A percentile compares a stretch with the other conserved stretches of the same genome.
These are phyloP conservation scores for Girardinus metallicus DNA, from an alignment of 2,797 vertebrate genomes.

Conservation along the genomic window DNA sequence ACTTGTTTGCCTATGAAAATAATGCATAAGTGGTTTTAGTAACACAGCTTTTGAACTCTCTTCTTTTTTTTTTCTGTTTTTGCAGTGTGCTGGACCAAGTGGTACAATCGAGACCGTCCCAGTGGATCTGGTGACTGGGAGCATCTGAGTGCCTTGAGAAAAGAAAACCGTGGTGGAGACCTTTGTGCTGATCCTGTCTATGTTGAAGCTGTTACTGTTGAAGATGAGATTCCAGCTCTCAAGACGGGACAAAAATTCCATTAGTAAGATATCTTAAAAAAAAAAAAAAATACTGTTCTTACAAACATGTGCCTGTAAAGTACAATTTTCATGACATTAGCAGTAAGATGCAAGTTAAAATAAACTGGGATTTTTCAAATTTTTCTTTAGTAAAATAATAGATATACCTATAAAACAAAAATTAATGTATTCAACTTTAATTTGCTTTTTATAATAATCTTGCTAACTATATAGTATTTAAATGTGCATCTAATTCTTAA, in stretches of 20 bases:
- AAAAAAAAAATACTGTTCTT: neutral
- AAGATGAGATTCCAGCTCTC: conserved; percentile 24
- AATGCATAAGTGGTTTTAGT: neutral
- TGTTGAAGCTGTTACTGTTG: conserved; percentile 46
- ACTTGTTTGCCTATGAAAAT: neutral
- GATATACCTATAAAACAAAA: neutral
- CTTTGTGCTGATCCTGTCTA: neutral
- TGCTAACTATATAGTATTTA: neutral
- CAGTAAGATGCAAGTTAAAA: neutral
- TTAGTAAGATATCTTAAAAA: conserved; percentile 26
- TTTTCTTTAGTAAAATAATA: neutral
- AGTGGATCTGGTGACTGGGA: neutral
- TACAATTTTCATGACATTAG: neutral
- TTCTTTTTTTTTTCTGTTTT: no score
- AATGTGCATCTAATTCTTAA: neutral
- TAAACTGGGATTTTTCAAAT: neutral
- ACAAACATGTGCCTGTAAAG: neutral
- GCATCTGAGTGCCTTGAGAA: neutral
- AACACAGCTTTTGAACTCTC: neutral
- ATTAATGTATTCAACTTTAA: neutral
- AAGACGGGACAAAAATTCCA: conserved; percentile 22
- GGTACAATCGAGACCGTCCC: neutral
- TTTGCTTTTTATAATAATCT: neutral
- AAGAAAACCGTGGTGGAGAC: neutral
- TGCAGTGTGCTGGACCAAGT: conserved; percentile 3